phyloP scores from a whole-genome alignment of 2,888 invertebrate species.

The Thyatira batis region DNA sequence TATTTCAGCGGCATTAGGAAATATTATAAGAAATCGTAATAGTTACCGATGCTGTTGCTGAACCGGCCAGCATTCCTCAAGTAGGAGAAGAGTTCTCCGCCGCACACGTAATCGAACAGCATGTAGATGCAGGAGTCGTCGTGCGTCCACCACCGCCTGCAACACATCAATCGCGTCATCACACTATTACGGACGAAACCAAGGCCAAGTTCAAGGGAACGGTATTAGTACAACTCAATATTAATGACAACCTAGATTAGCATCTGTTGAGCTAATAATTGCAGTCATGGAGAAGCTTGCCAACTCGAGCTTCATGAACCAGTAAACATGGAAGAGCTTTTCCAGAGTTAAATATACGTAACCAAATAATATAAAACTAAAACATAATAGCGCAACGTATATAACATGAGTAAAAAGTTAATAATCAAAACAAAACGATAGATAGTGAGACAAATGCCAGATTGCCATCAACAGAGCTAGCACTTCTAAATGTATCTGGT shows the following conservation, averaged over 20 bases:
- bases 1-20: neutral
- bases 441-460: constrained; percentile 14
- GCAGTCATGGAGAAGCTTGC: constrained; percentile 3
- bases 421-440: too few relatives aligned
- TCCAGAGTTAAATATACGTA: neutral
- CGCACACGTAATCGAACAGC: constrained; percentile 98
- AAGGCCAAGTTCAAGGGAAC: constrained; percentile 6
- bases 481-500: neutral
- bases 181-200: constrained; percentile 7
- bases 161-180: constrained; percentile 26
- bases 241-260: constrained; percentile 3
- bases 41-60: constrained; percentile 88
- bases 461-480: constrained; percentile 14
- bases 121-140: constrained; percentile 96
- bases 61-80: constrained; percentile 95
- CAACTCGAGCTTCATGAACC: neutral
- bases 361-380: neutral
- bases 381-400: too few relatives aligned
- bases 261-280: constrained; percentile 5
- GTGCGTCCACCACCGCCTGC: constrained; percentile 95
- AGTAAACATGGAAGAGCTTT: neutral
- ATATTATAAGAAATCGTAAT: neutral
- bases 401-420: too few relatives aligned
- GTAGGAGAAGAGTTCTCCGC: constrained; percentile 98
- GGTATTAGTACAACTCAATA: neutral